Evolutionary conservation across 1,140 invertebrate species (phyloP).

Genomic region (Drosophila pseudoananassae): DNA sequence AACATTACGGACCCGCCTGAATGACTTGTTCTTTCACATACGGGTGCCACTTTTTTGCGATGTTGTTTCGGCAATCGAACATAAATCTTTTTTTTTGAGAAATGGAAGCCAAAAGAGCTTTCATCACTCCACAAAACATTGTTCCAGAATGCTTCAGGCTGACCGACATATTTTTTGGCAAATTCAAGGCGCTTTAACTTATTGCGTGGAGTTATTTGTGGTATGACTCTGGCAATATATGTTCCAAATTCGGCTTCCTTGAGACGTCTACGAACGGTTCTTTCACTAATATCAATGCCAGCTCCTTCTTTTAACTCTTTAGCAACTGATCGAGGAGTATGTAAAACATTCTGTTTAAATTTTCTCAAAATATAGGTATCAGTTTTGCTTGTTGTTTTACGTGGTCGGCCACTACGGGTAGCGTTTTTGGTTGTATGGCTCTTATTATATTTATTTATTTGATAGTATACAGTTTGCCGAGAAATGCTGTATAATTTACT

Average conservation of each 20-base stretch:
- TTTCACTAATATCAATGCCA: slow-evolving; percentile 33
- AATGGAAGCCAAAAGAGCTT: slow-evolving; percentile 24
- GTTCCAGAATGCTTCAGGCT: slow-evolving; percentile 21
- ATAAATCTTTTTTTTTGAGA: slow-evolving; percentile 33
- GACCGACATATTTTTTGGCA: slow-evolving; percentile 18
- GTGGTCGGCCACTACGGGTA: too few relatives aligned
- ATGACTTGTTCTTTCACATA: slow-evolving; percentile 21
- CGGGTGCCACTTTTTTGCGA: slow-evolving; percentile 24
- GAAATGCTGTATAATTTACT: too few relatives aligned
- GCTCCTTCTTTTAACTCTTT: too few relatives aligned
- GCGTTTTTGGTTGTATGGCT: too few relatives aligned
- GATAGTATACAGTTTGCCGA: too few relatives aligned
- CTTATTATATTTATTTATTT: too few relatives aligned
- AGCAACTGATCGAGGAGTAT: too few relatives aligned
- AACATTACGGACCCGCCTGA: slow-evolving; percentile 10
- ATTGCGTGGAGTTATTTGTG: slow-evolving; percentile 23
- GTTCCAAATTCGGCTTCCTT: slow-evolving; percentile 16
- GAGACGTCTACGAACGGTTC: slow-evolving; percentile 24
- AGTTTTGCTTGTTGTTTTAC: too few relatives aligned
- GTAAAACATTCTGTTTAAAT: too few relatives aligned
- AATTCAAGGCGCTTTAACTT: slow-evolving; percentile 22
- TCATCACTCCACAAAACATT: too few relatives aligned
- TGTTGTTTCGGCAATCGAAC: slow-evolving; percentile 6
- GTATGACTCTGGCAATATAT: slow-evolving; percentile 23
- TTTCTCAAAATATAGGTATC: too few relatives aligned